Evolutionary conservation across 2,888 invertebrate species (phyloP), one percentile per base, ranked within the genome.

Genomic region (Endotricha flammealis): DNA sequence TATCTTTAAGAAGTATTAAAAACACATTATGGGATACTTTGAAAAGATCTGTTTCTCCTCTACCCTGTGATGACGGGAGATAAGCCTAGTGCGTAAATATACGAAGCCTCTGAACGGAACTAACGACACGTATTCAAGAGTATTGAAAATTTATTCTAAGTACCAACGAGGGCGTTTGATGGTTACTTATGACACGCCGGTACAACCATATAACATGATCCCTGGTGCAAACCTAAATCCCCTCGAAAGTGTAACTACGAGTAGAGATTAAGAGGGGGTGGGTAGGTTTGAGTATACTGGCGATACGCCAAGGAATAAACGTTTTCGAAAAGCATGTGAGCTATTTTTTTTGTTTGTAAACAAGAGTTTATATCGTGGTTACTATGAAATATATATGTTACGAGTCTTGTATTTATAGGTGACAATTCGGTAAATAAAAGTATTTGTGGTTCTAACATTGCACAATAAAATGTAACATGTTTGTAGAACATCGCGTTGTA

Each of bases 131-230:
- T 69, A 64, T 41, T 36, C 33, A 53, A 56, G 58, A 64, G 75
- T 79, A 82, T 85, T 80, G 83, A 80, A 85, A 82, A 85, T 85
- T 83, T 85, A 85, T 85, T 80, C 81, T 73, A 71, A 80, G 75
- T 77, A 81, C 76, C n/a, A n/a, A 71, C 58, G 57, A 55, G 69
- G 64, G 69, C 57, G 69, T 66, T 68, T 74, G 72, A 76, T 77
- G 74, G 81, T 81, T 74, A 80, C 67, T 77, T 81, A 82, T 72
- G 72, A 60, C 69, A 70, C 64, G 68, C 64, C 68, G 60, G 58
- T 6, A 20, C n/a, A n/a, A 50, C 78, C 77, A 69, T 12, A 39
- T 56, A 56, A 14, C 13, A 35, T 42, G 69, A 65, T 14, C 75
- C 42, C 33, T 35, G 14, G 23, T 29, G 22, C 20, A 20, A 12